Evolutionary conservation across 2,888 invertebrate genomes (phyloP).

Genomic region (Eristalis tenax): DNA sequence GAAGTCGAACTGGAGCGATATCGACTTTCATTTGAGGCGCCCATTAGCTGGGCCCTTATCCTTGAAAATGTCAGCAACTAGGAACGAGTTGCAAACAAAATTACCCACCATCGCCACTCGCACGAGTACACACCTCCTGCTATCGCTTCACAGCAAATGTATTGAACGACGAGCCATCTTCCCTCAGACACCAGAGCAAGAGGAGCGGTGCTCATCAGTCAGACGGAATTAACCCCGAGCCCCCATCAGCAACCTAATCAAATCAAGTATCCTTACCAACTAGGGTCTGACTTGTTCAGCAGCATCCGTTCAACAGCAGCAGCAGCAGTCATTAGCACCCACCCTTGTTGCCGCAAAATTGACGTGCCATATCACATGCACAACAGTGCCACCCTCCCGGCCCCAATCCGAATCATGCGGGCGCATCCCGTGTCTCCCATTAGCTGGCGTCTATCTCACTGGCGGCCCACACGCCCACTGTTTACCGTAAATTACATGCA

Average conservation of each 20-base stretch:
- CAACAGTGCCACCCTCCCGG: neutral
- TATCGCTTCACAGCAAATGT: too few species aligned
- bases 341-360: neutral
- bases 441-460: neutral
- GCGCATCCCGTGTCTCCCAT: neutral
- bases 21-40: too few species aligned
- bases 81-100: too few species aligned
- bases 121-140: too few species aligned
- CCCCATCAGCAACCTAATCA: neutral
- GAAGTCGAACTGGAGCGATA: too few species aligned
- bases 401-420: neutral
- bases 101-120: too few species aligned
- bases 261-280: neutral
- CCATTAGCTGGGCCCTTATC: too few species aligned
- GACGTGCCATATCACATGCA: slow-evolving; percentile 1
- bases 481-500: slow-evolving; percentile 49
- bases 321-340: neutral
- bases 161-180: neutral
- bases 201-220: neutral
- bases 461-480: slow-evolving; percentile 14
- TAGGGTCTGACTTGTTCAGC: neutral
- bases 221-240: neutral
- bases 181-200: neutral
- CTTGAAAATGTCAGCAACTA: too few species aligned
- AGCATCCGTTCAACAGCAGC: neutral